Evolutionary conservation across 2,888 invertebrate species (phyloP).

Genomic region (Drosophila hamatofila): DNA sequence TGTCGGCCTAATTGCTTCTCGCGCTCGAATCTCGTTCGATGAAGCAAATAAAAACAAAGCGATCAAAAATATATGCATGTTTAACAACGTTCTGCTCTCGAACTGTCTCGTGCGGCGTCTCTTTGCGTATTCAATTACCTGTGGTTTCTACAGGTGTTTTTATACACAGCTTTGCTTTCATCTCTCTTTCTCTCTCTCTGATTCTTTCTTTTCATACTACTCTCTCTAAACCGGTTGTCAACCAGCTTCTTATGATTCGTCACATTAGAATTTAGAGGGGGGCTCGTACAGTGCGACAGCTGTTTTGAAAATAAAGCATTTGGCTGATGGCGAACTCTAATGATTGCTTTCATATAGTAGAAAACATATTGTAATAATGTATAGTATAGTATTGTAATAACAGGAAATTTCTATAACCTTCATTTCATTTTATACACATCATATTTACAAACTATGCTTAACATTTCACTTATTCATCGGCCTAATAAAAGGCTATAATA

Average conservation of each 20-base stretch:
- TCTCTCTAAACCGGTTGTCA: constrained; percentile 3
- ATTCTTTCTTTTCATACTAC: neutral
- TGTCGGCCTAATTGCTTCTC: constrained; percentile 57
- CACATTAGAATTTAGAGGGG: neutral
- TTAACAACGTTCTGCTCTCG: neutral
- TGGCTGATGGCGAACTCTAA: neutral
- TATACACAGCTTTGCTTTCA: constrained; percentile 10
- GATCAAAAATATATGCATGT: constrained; percentile 8
- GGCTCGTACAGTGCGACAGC: neutral
- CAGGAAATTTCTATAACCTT: neutral
- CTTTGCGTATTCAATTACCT: constrained; percentile 41
- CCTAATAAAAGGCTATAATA: neutral
- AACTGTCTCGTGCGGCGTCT: constrained; percentile 23
- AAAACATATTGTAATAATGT: neutral
- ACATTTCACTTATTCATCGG: neutral
- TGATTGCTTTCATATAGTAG: neutral
- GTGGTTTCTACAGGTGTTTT: constrained; percentile 49
- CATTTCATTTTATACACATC: neutral
- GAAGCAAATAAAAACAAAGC: constrained; percentile 26
- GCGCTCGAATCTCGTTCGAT: constrained; percentile 48
- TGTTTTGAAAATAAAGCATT: neutral
- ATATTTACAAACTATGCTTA: neutral
- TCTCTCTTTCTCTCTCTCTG: neutral
- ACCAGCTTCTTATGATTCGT: neutral
- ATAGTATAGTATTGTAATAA: neutral